Conservation (phyloP, 2,888 invertebrate genomes). For the Diadegma fenestrale region DNA sequence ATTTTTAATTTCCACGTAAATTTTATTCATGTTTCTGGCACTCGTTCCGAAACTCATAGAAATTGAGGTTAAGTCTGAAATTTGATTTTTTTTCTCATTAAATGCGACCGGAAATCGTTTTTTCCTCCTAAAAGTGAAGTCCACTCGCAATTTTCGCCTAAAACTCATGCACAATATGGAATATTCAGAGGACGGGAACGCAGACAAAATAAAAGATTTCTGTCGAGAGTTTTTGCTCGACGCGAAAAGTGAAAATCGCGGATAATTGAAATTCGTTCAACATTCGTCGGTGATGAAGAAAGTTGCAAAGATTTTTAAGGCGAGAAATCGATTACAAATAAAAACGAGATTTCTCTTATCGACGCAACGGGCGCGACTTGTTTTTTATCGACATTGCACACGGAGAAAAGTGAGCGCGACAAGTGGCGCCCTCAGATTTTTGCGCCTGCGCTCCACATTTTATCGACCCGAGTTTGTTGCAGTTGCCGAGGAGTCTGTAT, state of each 20-base stretch:
- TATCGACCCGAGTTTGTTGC: constrained; percentile 62
- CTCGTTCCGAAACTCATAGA: neutral
- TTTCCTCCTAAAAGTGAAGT: neutral
- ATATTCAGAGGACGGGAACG: too few species aligned
- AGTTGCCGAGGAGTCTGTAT: constrained; percentile 41
- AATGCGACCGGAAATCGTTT: neutral
- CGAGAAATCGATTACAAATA: neutral
- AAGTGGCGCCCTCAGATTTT: constrained; percentile 22
- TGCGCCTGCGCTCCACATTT: constrained; percentile 60
- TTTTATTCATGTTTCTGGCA: neutral
- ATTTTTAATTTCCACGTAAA: neutral
- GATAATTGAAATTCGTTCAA: too few species aligned
- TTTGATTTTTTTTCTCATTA: neutral
- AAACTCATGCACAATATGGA: neutral
- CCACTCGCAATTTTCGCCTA: neutral
- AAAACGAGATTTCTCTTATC: neutral
- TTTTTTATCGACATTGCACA: neutral
- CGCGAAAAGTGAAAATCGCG: too few species aligned
- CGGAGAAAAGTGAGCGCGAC: neutral
- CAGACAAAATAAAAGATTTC: too few species aligned
- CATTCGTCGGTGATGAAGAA: neutral
- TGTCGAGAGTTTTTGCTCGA: too few species aligned
- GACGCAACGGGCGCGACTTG: neutral
- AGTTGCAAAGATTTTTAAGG: neutral
- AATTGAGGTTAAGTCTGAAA: neutral